Percentiles rank a stretch among this genome's conserved stretches.
These are phyloP conservation scores for Chrysolina americana DNA, from an alignment of 2,888 invertebrate species.

Conservation along the genomic window DNA sequence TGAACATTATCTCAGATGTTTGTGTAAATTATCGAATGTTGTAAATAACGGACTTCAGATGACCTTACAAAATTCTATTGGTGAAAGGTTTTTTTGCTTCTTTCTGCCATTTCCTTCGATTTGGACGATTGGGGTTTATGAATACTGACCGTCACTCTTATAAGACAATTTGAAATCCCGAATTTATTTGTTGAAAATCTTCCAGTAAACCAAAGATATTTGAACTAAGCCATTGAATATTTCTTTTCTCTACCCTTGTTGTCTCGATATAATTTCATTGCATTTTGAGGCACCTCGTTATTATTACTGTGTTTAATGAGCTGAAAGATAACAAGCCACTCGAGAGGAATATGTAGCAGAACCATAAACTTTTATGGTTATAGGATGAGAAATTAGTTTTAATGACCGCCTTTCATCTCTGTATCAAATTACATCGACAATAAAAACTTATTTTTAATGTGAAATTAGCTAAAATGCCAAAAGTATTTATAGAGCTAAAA, in stretches of 20 bases:
- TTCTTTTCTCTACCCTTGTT: slow-evolving; percentile 4
- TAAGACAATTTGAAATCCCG: background rate
- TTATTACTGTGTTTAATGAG: slow-evolving; percentile 47
- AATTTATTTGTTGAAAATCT: background rate
- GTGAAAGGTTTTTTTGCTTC: background rate
- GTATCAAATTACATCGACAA: slow-evolving; percentile 31
- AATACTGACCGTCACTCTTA: background rate
- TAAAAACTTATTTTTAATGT: background rate
- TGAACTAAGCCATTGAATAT: too few species aligned
- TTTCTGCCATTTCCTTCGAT: too few species aligned
- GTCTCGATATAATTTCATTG: slow-evolving; percentile 29
- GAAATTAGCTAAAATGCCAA: background rate
- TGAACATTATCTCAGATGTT: too few species aligned
- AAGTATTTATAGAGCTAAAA: too few species aligned
- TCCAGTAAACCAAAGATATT: background rate
- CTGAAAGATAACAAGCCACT: slow-evolving; percentile 43
- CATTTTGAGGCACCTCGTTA: slow-evolving; percentile 37
- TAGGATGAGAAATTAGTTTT: slow-evolving; percentile 36
- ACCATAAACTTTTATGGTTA: slow-evolving; percentile 45
- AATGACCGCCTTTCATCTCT: slow-evolving; percentile 30
- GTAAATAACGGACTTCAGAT: background rate
- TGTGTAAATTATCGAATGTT: too few species aligned
- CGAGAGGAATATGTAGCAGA: slow-evolving; percentile 37
- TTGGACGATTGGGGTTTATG: too few species aligned
- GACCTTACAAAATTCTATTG: background rate